Percentiles rank a stretch among this genome's conserved stretches.
Evolutionary conservation across 92 coral and sea anemone genomes (phyloP).

Genomic region (Zoanthus solanderi): DNA sequence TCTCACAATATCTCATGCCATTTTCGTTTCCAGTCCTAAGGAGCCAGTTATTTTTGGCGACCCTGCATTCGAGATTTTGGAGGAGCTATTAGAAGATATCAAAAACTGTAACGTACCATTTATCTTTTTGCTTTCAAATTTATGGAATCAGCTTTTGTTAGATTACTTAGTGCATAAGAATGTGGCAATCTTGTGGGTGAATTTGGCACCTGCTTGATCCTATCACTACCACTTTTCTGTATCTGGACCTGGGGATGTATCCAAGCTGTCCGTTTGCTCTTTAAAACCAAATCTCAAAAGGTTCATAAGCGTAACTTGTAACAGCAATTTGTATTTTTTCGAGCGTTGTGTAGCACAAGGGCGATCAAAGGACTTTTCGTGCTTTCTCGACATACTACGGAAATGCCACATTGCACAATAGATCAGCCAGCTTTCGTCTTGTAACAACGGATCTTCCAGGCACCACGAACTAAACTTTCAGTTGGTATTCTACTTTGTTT

Average conservation of each 20-base stretch:
- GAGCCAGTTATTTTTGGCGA: too few relatives aligned
- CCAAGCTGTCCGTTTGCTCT: slow-evolving; percentile 27
- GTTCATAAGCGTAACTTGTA: slow-evolving; percentile 26
- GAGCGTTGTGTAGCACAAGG: slow-evolving; percentile 23
- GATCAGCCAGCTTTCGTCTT: slow-evolving; percentile 27
- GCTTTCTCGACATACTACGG: slow-evolving; percentile 32
- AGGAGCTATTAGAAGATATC: too few relatives aligned
- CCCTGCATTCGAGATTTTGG: too few relatives aligned
- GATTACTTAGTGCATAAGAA: slow-evolving; percentile 33
- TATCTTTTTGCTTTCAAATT: slow-evolving; percentile 33
- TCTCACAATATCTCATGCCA: too few relatives aligned
- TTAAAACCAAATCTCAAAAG: slow-evolving; percentile 37
- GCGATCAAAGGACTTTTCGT: slow-evolving; percentile 19
- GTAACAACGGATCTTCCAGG: too few relatives aligned
- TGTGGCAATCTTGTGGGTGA: slow-evolving; percentile 30
- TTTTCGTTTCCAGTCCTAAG: too few relatives aligned
- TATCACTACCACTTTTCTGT: slow-evolving; percentile 31
- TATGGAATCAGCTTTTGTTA: slow-evolving; percentile 34
- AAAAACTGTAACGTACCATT: too few relatives aligned
- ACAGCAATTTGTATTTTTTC: slow-evolving; percentile 24
- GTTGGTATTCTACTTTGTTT: not conserved
- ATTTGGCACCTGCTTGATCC: slow-evolving; percentile 26
- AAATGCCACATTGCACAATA: slow-evolving; percentile 31
- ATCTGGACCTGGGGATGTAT: slow-evolving; percentile 44
- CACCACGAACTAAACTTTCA: slow-evolving; percentile 3